Percentiles rank a stretch among this genome's conserved stretches.
Conservation (phyloP, 2,888 invertebrate genomes). For the Chloromyia formosa region DNA sequence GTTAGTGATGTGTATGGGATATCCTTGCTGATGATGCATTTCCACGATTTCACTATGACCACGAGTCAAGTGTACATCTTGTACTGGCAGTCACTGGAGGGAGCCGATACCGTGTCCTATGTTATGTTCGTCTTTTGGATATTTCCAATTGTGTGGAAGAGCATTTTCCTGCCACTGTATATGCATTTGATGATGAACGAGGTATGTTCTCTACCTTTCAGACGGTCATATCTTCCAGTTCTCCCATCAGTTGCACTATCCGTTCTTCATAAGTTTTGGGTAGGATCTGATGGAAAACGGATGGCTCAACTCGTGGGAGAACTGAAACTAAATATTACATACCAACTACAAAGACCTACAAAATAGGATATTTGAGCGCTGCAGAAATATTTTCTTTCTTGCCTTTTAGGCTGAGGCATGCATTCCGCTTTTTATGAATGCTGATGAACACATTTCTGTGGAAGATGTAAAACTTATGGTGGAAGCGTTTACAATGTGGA, state of each 20-base stretch:
- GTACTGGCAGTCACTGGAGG: constrained; percentile 18
- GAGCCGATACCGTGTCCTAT: not conserved
- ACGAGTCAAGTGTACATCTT: constrained; percentile 34
- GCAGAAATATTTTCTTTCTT: too few relatives aligned
- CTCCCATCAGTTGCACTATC: too few relatives aligned
- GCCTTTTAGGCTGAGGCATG: constrained; percentile 20
- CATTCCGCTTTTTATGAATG: not conserved
- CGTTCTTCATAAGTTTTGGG: too few relatives aligned
- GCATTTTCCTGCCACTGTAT: constrained; percentile 7
- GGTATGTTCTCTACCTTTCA: too few relatives aligned
- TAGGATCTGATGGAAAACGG: too few relatives aligned
- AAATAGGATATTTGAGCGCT: too few relatives aligned
- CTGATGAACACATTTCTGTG: constrained; percentile 11
- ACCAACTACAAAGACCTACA: not conserved
- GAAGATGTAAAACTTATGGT: not conserved
- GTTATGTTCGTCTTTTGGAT: constrained; percentile 21
- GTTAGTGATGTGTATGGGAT: constrained; percentile 28
- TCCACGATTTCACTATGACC: constrained; percentile 41
- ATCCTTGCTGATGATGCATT: constrained; percentile 10
- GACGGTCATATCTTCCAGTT: too few relatives aligned
- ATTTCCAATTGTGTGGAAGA: constrained; percentile 29
- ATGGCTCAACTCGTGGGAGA: too few relatives aligned
- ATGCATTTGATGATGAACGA: constrained; percentile 26
- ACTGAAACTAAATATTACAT: too few relatives aligned
- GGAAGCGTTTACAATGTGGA: constrained; percentile 34